Evolutionary conservation across 2,797 vertebrate species (phyloP).

Genomic region (Urosaurus nigricauda): DNA sequence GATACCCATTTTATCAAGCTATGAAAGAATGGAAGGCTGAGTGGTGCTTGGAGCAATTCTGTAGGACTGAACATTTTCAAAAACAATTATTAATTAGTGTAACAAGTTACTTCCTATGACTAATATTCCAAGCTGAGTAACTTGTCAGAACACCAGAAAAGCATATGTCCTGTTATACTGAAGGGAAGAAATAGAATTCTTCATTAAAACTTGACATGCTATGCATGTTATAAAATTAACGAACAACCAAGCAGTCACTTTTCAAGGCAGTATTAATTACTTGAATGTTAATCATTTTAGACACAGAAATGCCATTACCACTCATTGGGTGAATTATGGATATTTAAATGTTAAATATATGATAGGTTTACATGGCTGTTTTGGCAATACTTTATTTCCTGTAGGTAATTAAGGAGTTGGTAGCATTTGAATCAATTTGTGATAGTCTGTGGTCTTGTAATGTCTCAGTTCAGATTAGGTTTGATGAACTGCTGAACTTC

Average conservation of each 20-base stretch:
- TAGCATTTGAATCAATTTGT: neutral
- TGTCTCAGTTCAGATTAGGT: neutral
- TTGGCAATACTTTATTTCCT: constrained; percentile 44
- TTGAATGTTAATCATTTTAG: constrained; percentile 13
- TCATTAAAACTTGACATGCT: neutral
- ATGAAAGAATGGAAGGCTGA: too few species aligned
- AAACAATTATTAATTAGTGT: too few species aligned
- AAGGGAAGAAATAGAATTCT: neutral
- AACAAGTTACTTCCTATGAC: too few species aligned
- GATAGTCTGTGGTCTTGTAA: constrained; percentile 26
- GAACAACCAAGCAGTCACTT: neutral
- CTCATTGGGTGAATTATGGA: constrained; percentile 25
- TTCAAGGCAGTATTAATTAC: neutral
- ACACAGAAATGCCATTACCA: neutral
- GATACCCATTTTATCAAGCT: too few species aligned
- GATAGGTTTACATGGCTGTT: constrained; percentile 23
- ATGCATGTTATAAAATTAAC: neutral
- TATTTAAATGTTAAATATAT: constrained; percentile 29
- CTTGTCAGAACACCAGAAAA: neutral
- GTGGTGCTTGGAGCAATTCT: too few species aligned
- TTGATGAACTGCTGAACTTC: neutral
- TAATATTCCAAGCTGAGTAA: neutral
- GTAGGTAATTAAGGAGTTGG: constrained; percentile 30
- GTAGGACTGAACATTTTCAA: too few species aligned
- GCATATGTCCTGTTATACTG: neutral